Evolutionary conservation across 2,797 vertebrate species (phyloP), one percentile per base, ranked within the genome.

Genomic region (Artibeus jamaicensis): DNA sequence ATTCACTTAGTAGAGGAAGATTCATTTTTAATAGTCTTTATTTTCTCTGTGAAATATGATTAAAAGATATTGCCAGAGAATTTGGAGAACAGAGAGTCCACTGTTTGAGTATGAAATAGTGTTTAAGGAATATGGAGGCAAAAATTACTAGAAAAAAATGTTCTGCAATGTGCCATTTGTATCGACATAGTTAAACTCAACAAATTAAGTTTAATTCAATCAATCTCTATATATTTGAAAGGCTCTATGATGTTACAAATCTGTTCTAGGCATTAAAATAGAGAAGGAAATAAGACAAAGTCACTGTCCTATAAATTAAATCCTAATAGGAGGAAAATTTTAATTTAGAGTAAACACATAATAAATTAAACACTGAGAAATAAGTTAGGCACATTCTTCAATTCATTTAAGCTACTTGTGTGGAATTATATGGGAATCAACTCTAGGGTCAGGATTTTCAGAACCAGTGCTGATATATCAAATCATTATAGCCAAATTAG

Each of bases 41-140:
- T 87, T 94, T 94, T 87, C 68, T 77, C 26, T 92, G 11, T 44
- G 50, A 90, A 93, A 92, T 79, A 19, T n/a, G 44, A 87, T 89
- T 46, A 78, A n/a, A 85, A n/a, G 26, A 48, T 50, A 73, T 16
- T 85, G 21, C 37, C 22, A 76, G 42, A 88, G 48, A 89, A 24
- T 65, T 92, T 18, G 78, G 32, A 92, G 83, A 79, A 77, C 50
- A 76, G 37, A 26, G 1, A 37, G 3, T 48, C 37, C 42, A 44
- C 8, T 55, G 1, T 21, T 48, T 67, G n/a, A 65, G 18, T 67
- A 7, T 67, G 8, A 39, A 59, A 71, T 42, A 70, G 0, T 29
- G 0, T 89, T 71, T 42, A 32, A 57, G 9, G 22, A 70, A 39
- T 53, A 34, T 3, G n/a, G 9, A 53, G 1, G 5, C 29, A 91